phyloP scores from a whole-genome alignment of 37 sponge, comb jelly and placozoan species.

The Chondrilla cf. caribensis region DNA sequence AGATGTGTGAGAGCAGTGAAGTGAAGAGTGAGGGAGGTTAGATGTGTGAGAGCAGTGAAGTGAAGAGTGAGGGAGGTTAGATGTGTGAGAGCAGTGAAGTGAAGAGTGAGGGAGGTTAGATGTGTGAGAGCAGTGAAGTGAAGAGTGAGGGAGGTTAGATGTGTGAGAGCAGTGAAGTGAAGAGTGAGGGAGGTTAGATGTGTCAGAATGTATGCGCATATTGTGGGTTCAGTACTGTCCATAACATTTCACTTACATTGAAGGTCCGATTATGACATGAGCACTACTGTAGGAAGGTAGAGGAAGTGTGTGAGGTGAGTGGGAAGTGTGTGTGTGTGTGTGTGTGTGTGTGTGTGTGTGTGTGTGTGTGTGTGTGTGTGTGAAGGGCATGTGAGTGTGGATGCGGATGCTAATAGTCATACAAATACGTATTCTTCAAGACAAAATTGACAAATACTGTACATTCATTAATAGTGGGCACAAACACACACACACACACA shows the following conservation, averaged over 20 bases:
- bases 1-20: background rate
- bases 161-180: too few relatives aligned
- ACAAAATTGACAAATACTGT: too few relatives aligned
- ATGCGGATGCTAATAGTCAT: background rate
- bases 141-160: background rate
- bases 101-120: slow-evolving; percentile 35
- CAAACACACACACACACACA: too few relatives aligned
- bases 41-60: too few relatives aligned
- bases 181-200: too few relatives aligned
- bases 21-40: background rate
- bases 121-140: background rate
- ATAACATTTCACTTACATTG: too few relatives aligned
- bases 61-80: background rate
- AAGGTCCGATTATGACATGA: too few relatives aligned
- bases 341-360: background rate
- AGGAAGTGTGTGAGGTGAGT: background rate
- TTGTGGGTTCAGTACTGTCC: too few relatives aligned
- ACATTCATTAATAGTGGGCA: too few relatives aligned
- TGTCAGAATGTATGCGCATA: background rate
- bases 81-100: slow-evolving; percentile 77
- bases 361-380: too few relatives aligned
- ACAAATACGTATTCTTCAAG: background rate
- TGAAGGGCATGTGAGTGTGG: background rate
- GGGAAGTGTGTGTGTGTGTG: background rate
- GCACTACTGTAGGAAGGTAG: slow-evolving; percentile 18